Evolutionary conservation across 1,140 invertebrate genomes (phyloP), one percentile per base, ranked within the genome.

Genomic region (Mamestra configurata): DNA sequence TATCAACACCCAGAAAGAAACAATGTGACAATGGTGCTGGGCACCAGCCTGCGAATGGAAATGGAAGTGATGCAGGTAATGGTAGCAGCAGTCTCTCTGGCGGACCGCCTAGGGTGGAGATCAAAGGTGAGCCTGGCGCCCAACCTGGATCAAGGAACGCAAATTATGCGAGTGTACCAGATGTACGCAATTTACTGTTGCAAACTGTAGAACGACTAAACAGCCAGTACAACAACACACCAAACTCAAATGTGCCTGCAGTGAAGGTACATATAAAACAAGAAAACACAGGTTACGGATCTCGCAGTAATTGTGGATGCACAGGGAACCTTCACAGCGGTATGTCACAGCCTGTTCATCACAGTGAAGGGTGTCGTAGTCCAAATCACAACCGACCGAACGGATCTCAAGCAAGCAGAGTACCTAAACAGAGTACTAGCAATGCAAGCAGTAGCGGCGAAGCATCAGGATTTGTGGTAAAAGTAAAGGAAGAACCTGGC

Each of bases 401-500:
- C 79, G 79, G 82, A 79, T 72, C 84, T 51, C 85, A 90, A 40
- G 10, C 37, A 24, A 59, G 22, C 22, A 75, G 31, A n/a, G 40
- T 18, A n/a, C 43, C 13, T 0, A 20, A 75, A 7, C 55, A 61
- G 57, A 13, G 11, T 61, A 22, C 73, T 20, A 73, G 46, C 18
- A 49, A 72, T 18, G 27, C 46, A 82, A 89, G 75, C 84, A 89
- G 7, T 61, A 24, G 43, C 80, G 66, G 57, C 10, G 79, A 72
- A 53, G 35, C 35, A 49, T 71, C 78, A 53, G 72, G 40, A 35
- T 76, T 79, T 61, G 20, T 53, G 61, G 70, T 83, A 66, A 86
- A 89, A 55, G 85, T 94, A 18, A 94, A 94, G 84, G 86, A 88
- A 71, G 92, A 94, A 49, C 89, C 90, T 40, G 84, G 24, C 59